Percentiles rank a stretch among this genome's conserved stretches.
Conservation (phyloP, 2,797 vertebrate species). For the Hephaestus fuliginosus region DNA sequence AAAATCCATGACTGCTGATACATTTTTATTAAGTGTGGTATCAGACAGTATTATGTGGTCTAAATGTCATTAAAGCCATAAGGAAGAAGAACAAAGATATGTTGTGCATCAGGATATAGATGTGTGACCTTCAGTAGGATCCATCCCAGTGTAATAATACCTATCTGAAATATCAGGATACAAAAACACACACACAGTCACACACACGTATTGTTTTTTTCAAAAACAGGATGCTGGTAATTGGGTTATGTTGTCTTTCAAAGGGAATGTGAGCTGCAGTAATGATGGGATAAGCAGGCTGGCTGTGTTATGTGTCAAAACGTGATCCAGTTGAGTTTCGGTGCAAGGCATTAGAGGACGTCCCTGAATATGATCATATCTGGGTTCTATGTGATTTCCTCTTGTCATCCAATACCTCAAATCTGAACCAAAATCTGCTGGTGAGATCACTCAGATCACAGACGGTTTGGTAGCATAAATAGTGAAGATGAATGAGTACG, state of each 20-base stretch:
- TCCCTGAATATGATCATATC: slow-evolving; percentile 74
- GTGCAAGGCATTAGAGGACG: slow-evolving; percentile 57
- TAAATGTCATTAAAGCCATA: slow-evolving; percentile 33
- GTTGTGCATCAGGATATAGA: slow-evolving; percentile 38
- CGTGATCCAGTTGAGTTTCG: slow-evolving; percentile 62
- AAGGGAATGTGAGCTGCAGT: slow-evolving; percentile 72
- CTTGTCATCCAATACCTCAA: slow-evolving; percentile 77
- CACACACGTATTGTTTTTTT: slow-evolving; percentile 49
- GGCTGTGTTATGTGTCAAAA: slow-evolving; percentile 71
- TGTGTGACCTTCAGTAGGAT: slow-evolving; percentile 57
- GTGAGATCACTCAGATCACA: slow-evolving; percentile 67
- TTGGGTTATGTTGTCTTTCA: slow-evolving; percentile 74
- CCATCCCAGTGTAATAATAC: slow-evolving; percentile 54
- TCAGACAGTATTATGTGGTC: slow-evolving; percentile 18
- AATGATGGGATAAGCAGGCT: slow-evolving; percentile 64
- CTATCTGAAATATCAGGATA: slow-evolving; percentile 47
- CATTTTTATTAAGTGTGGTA: slow-evolving; percentile 43
- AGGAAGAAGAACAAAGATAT: slow-evolving; percentile 40
- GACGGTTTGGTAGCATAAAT: slow-evolving; percentile 57
- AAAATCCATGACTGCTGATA: slow-evolving; percentile 34
- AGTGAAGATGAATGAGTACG: slow-evolving; percentile 53
- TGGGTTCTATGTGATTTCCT: slow-evolving; percentile 75
- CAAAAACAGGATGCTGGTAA: slow-evolving; percentile 75
- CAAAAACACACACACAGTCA: slow-evolving; percentile 5
- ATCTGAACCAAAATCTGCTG: slow-evolving; percentile 77